These are phyloP conservation scores for Caenorhabditis latens DNA, from an alignment of 1,140 invertebrate genomes.

Conservation along the genomic window DNA sequence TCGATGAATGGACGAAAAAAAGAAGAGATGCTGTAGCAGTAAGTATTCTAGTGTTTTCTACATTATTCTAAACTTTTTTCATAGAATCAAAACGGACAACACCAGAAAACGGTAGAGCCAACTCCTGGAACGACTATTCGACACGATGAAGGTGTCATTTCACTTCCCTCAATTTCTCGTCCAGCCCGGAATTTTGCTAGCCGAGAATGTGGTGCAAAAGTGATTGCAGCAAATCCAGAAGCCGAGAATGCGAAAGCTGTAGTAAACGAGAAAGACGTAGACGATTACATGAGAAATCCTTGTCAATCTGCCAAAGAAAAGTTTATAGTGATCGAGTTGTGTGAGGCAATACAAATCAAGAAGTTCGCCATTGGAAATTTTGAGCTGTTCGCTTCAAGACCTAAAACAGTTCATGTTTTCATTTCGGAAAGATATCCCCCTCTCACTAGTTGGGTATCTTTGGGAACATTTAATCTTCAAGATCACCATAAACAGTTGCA, in stretches of 20 bases:
- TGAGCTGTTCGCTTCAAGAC: conserved; percentile 96
- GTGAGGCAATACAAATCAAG: conserved; percentile 91
- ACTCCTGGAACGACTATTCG: background rate
- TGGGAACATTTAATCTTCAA: conserved; percentile 22
- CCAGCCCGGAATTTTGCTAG: conserved; percentile 25
- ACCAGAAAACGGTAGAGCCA: conserved; percentile 4
- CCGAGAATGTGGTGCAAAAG: conserved; percentile 93
- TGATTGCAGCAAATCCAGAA: conserved; percentile 91
- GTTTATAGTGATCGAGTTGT: conserved; percentile 97
- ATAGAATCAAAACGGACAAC: conserved; percentile 39
- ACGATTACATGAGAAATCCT: conserved; percentile 97
- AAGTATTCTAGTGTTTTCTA: background rate
- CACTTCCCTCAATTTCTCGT: background rate
- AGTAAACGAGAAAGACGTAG: conserved; percentile 83
- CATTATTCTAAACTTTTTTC: background rate
- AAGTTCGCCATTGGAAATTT: conserved; percentile 94
- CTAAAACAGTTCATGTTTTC: conserved; percentile 86
- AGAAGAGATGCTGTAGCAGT: conserved; percentile 46
- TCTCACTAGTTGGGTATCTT: conserved; percentile 12
- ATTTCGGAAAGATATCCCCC: conserved; percentile 90
- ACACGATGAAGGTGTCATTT: background rate
- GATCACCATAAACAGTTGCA: conserved; percentile 82
- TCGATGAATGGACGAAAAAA: conserved; percentile 47
- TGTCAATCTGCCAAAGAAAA: conserved; percentile 86
- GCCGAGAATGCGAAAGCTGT: conserved; percentile 86